phyloP scores from a whole-genome alignment of 1,140 invertebrate species.

The Zaprionus taronus region DNA sequence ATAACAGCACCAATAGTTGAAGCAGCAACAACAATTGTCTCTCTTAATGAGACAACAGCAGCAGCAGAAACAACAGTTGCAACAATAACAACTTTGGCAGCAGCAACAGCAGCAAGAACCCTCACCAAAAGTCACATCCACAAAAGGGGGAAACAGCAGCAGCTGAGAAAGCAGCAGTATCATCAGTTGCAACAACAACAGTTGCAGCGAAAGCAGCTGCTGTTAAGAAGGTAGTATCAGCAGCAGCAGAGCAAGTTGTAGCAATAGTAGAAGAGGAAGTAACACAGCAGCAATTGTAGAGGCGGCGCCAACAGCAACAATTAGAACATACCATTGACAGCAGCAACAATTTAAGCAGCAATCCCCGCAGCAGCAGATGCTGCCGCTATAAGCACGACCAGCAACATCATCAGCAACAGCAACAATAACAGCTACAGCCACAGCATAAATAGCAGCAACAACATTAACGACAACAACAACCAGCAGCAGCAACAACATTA shows the following conservation, averaged over 20 bases:
- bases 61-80: slow-evolving; percentile 3
- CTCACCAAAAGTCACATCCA: neutral
- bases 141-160: neutral
- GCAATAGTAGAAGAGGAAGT: neutral
- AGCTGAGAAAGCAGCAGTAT: slow-evolving; percentile 1
- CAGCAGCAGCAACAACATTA: slow-evolving; percentile 4
- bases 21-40: slow-evolving; percentile 2
- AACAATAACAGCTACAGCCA: neutral
- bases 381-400: neutral
- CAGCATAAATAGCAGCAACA: neutral
- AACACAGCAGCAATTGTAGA: too few relatives aligned
- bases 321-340: too few relatives aligned
- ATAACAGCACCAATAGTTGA: neutral
- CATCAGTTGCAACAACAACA: too few relatives aligned
- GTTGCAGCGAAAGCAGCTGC: neutral
- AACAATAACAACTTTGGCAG: neutral
- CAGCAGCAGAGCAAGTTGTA: neutral
- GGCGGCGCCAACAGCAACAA: neutral
- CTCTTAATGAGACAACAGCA: neutral
- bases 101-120: neutral
- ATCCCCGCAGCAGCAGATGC: neutral
- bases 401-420: neutral
- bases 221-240: neutral
- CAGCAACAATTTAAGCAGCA: neutral
- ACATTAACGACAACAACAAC: neutral